Conservation (phyloP, 2,113 vertebrate species). For the Micromys minutus region DNA sequence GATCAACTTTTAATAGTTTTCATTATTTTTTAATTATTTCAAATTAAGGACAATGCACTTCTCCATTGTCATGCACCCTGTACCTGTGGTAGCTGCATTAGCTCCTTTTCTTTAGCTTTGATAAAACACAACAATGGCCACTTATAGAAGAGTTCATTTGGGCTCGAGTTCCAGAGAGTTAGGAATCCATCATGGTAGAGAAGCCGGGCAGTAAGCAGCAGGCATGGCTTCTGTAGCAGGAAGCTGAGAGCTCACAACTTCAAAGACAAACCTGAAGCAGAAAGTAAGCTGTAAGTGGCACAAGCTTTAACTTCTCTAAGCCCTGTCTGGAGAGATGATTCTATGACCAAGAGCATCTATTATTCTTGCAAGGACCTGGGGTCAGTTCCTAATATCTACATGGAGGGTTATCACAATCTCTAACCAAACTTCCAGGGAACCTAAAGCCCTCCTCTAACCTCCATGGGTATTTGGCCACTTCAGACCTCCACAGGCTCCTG, state of each 20-base stretch:
- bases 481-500: not conserved
- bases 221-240: not conserved
- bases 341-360: not conserved
- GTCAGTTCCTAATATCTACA: not conserved
- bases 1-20: not conserved
- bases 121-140: not conserved
- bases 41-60: not conserved
- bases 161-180: not conserved
- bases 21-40: constrained; percentile 30
- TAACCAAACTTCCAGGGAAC: not conserved
- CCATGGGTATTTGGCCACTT: no score
- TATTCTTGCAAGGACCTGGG: not conserved
- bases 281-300: not conserved
- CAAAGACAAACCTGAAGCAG: not conserved
- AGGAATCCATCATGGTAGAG: not conserved
- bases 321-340: not conserved
- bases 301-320: not conserved
- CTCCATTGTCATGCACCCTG: not conserved
- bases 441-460: not conserved
- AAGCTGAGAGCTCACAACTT: not conserved
- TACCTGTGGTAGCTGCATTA: not conserved
- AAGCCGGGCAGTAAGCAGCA: not conserved
- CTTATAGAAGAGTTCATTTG: not conserved
- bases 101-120: not conserved
- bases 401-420: not conserved